Evolutionary conservation across 2,888 invertebrate species (phyloP).

Genomic region (Stegophylla sp.): DNA sequence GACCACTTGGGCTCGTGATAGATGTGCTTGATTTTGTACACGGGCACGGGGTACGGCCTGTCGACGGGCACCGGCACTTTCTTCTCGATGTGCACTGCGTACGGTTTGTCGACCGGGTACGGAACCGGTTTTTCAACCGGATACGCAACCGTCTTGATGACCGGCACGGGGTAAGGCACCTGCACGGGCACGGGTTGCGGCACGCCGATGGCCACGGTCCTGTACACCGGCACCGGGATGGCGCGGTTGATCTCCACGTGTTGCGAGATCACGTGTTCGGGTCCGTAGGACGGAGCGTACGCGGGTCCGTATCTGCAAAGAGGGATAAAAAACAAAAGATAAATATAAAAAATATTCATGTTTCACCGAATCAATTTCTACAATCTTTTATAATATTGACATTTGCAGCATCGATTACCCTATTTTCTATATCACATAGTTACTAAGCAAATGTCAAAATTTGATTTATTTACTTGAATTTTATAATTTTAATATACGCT

Average conservation of each 20-base stretch:
- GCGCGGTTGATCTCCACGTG: constrained; percentile 61
- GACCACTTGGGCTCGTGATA: constrained; percentile 61
- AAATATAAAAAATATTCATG: background rate
- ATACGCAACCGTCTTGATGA: constrained; percentile 62
- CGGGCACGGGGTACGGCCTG: constrained; percentile 62
- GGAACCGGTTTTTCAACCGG: constrained; percentile 63
- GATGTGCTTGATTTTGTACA: constrained; percentile 63
- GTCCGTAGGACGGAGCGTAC: constrained; percentile 38
- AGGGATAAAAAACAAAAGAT: background rate
- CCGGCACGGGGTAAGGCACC: constrained; percentile 62
- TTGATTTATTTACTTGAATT: too few species aligned
- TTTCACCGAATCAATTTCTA: background rate
- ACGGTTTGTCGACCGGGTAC: constrained; percentile 62
- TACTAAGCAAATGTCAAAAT: too few species aligned
- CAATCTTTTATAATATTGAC: too few species aligned
- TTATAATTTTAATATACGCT: too few species aligned
- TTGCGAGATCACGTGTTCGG: constrained; percentile 60
- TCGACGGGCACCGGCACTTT: constrained; percentile 63
- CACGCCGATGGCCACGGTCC: constrained; percentile 62
- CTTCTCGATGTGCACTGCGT: constrained; percentile 62
- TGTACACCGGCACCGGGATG: constrained; percentile 62
- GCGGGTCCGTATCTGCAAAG: background rate
- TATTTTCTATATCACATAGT: too few species aligned
- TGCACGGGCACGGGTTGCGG: constrained; percentile 63
- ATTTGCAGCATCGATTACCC: too few species aligned